Conservation (phyloP, 2,888 invertebrate species). For the Apamea crenata region DNA sequence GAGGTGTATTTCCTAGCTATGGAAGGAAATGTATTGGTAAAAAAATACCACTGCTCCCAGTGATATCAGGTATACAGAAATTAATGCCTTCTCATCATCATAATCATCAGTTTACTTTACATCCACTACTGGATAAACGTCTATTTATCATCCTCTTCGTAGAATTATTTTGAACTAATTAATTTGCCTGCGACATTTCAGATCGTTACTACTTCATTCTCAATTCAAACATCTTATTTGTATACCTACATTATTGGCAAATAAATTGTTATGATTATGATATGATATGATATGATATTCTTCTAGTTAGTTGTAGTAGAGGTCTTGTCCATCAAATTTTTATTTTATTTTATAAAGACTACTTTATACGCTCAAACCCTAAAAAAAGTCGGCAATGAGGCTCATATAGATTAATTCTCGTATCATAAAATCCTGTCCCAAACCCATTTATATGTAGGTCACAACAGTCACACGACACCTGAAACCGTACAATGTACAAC, state of each 20-base stretch:
- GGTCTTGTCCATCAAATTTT: no score
- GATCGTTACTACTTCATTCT: background rate
- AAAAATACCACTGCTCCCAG: background rate
- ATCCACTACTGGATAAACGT: background rate
- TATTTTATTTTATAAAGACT: background rate
- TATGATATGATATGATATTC: no score
- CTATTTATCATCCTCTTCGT: background rate
- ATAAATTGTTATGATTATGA: no score
- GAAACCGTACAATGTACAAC: slow-evolving; percentile 57
- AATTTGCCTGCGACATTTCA: background rate
- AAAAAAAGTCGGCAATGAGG: background rate
- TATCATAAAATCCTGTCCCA: slow-evolving; percentile 16
- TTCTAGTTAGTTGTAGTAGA: background rate
- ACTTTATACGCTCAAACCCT: background rate
- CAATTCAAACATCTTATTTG: no score
- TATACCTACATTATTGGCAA: no score
- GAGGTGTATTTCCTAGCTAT: background rate
- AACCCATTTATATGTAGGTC: slow-evolving; percentile 51
- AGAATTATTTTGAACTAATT: background rate
- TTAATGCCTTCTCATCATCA: background rate
- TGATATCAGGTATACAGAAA: no score
- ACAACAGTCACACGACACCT: slow-evolving; percentile 27
- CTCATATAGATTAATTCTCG: background rate
- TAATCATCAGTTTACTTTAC: background rate
- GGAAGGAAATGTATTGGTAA: no score